Evolutionary conservation across 2,113 vertebrate species (phyloP).

Genomic region (Cebus imitator): DNA sequence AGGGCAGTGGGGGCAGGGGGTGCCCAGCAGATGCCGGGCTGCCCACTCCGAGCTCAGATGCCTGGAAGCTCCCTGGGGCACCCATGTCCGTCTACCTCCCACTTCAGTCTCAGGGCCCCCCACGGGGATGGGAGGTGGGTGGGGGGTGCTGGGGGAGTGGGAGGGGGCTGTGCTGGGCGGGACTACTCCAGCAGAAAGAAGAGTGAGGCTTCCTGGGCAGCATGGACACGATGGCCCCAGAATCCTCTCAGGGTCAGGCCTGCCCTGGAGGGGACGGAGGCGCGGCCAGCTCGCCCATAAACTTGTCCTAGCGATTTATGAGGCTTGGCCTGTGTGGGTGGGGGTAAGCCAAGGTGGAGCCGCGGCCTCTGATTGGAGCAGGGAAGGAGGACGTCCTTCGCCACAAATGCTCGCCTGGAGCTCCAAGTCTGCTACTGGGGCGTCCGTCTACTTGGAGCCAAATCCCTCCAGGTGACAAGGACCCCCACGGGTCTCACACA

Average conservation of each 20-base stretch:
- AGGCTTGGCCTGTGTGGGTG: not conserved
- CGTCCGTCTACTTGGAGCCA: rapidly evolving
- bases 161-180: rapidly evolving
- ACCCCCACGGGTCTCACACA: too few species aligned
- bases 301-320: conserved; percentile 49
- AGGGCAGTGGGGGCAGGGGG: not conserved
- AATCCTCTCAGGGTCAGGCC: not conserved
- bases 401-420: not conserved
- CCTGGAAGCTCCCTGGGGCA: not conserved
- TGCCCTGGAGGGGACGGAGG: not conserved
- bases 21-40: not conserved
- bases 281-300: not conserved
- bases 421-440: not conserved
- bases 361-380: not conserved
- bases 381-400: not conserved
- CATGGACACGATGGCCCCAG: not conserved
- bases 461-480: rapidly evolving
- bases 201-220: not conserved
- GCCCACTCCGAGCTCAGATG: not conserved
- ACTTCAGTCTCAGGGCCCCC: not conserved
- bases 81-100: not conserved
- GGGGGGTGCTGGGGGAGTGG: not conserved
- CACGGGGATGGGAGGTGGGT: not conserved
- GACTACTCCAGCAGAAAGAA: not conserved
- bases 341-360: not conserved